A percentile compares a stretch with the other conserved stretches of the same genome.
phyloP scores from a whole-genome alignment of 1,140 invertebrate genomes.

The Anastatus disparis region DNA sequence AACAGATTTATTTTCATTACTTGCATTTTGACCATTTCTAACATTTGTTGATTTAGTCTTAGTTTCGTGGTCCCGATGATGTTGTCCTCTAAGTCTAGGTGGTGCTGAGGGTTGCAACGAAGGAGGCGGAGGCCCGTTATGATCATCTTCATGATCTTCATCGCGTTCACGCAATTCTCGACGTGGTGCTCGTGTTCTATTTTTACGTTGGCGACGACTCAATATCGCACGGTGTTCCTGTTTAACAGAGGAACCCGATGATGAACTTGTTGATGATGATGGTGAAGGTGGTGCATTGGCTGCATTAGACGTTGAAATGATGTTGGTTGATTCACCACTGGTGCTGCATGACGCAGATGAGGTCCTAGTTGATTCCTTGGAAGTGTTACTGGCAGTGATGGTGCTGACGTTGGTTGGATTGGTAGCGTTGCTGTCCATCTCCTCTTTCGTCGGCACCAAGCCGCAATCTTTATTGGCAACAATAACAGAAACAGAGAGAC shows the following conservation, averaged over 20 bases:
- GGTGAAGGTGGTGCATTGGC: background rate
- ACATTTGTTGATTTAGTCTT: too few species aligned
- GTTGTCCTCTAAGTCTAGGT: background rate
- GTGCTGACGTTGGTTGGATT: slow-evolving; percentile 25
- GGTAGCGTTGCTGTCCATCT: background rate
- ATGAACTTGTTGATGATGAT: slow-evolving; percentile 19
- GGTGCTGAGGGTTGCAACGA: background rate
- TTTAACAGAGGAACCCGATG: background rate
- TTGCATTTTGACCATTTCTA: too few species aligned
- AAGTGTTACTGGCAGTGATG: slow-evolving; percentile 45
- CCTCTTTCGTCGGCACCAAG: slow-evolving; percentile 46
- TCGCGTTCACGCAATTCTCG: slow-evolving; percentile 37
- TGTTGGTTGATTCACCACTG: too few species aligned
- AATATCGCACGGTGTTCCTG: slow-evolving; percentile 46
- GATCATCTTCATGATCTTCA: slow-evolving; percentile 32
- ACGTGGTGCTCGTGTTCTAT: slow-evolving; percentile 54
- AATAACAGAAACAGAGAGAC: slow-evolving; percentile 49
- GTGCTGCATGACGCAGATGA: too few species aligned
- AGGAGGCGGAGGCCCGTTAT: background rate
- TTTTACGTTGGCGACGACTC: slow-evolving; percentile 63
- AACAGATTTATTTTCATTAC: too few species aligned
- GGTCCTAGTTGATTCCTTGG: too few species aligned
- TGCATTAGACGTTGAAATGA: too few species aligned
- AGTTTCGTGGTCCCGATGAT: background rate
- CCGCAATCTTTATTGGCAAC: slow-evolving; percentile 62